Evolutionary conservation across 2,113 vertebrate genomes (phyloP).

Genomic region (Etia nguti): DNA sequence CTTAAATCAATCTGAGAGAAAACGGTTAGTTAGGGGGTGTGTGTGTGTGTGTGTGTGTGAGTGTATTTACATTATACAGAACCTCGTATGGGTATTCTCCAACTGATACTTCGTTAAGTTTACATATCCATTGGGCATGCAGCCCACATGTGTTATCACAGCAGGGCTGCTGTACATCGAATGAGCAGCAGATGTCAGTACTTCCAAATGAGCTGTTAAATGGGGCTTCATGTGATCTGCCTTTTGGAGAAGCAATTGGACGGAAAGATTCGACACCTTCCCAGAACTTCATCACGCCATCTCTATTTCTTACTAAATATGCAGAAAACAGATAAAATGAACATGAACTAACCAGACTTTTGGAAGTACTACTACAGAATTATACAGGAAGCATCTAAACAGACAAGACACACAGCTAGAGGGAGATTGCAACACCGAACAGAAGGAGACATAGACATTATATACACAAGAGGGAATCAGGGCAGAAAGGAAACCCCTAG

Average conservation of each 20-base stretch:
- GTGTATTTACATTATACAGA: neutral
- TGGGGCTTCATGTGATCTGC: neutral
- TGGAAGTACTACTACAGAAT: neutral
- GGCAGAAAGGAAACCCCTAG: neutral
- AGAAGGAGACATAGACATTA: neutral
- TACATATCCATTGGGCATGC: neutral
- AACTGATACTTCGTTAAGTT: neutral
- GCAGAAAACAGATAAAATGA: neutral
- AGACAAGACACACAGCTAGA: neutral
- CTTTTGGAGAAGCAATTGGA: neutral
- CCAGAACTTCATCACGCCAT: neutral
- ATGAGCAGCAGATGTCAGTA: neutral
- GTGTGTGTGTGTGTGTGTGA: neutral
- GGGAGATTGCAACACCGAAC: neutral
- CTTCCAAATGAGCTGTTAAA: neutral
- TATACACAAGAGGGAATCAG: neutral
- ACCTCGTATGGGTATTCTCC: neutral
- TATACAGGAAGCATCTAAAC: neutral
- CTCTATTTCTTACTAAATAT: neutral
- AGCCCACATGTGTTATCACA: neutral
- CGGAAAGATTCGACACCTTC: neutral
- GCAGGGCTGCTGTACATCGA: neutral
- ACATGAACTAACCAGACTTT: neutral
- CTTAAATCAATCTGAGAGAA: neutral
- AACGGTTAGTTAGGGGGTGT: neutral